Evolutionary conservation across 1,140 invertebrate species (phyloP), one percentile per base, ranked within the genome.

Genomic region (Ooceraea biroi): DNA sequence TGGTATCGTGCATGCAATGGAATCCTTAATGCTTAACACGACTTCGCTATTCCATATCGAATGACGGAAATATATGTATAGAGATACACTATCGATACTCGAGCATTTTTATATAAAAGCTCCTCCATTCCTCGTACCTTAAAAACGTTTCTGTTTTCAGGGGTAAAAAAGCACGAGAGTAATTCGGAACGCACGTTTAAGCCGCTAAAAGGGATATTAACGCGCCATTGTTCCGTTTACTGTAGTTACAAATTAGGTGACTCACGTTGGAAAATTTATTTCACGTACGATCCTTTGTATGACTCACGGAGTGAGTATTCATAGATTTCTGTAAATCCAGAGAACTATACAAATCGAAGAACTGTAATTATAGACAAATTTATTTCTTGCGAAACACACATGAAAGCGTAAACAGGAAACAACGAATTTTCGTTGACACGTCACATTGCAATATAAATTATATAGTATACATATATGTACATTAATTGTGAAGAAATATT

Each of bases 41-140:
- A 68, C 55, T 78, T 68, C 10, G 74, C 76, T 78, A 55, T 68
- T 44, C n/a, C 63, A 30, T 69, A 57, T 78, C 48, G 76, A n/a
- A 69, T 27, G 11, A 41, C n/a, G n/a, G 17, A 41, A 44, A 41
- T 63, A 57, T 44, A 17, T 55, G 30, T 36, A 7, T 41, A 27
- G 22, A 69, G 4, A 36, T 57, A 19, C 27, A 55, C 69, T 69
- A 57, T 80, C 25, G 25, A 58, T 48, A 80, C 69, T 44, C 30
- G 12, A 17, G 25, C 36, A 27, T 5, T 46, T 69, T 46, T 57
- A 50, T 50, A 27, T 50, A 57, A 80, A 69, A 44, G 14, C 12
- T 44, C 27, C 48, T 57, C 36, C 17, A n/a, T 55, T 57, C 12
- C 50, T 74, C 50, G 22, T 80, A 46, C 50, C 22, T 30, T 69